Conservation (phyloP, 1,140 invertebrate species). For the Whitmania pigra region DNA sequence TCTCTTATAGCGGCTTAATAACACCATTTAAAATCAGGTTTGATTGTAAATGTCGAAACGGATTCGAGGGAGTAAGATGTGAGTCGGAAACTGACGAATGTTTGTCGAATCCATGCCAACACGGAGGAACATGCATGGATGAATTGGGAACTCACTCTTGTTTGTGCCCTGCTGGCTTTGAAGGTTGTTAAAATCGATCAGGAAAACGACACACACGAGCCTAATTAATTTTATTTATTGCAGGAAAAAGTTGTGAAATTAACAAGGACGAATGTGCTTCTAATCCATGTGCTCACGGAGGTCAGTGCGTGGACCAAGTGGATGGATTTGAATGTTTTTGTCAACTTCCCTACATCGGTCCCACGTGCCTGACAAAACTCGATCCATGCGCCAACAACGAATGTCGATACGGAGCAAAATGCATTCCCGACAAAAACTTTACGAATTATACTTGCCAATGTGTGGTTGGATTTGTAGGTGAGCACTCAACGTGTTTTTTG, state of each 20-base stretch:
- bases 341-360: conserved; percentile 48
- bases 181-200: not conserved
- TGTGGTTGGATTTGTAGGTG: conserved; percentile 29
- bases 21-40: conserved; percentile 17
- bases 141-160: conserved; percentile 33
- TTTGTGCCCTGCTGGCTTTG: conserved; percentile 49
- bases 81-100: conserved; percentile 52
- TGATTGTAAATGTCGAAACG: conserved; percentile 58
- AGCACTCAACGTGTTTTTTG: conserved; percentile 3
- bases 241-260: conserved; percentile 40
- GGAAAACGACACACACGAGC: not conserved
- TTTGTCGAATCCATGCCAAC: conserved; percentile 36
- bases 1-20: not conserved
- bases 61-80: conserved; percentile 65
- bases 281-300: conserved; percentile 74
- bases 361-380: conserved; percentile 33
- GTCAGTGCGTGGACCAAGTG: conserved; percentile 61
- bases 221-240: not conserved
- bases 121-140: conserved; percentile 36
- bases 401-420: conserved; percentile 76
- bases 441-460: conserved; percentile 55
- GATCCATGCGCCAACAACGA: conserved; percentile 71
- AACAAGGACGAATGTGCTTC: conserved; percentile 85
- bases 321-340: conserved; percentile 36
- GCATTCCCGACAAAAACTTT: conserved; percentile 54